phyloP scores from a whole-genome alignment of 2,888 invertebrate species.

The Alentia gelatinosa region DNA sequence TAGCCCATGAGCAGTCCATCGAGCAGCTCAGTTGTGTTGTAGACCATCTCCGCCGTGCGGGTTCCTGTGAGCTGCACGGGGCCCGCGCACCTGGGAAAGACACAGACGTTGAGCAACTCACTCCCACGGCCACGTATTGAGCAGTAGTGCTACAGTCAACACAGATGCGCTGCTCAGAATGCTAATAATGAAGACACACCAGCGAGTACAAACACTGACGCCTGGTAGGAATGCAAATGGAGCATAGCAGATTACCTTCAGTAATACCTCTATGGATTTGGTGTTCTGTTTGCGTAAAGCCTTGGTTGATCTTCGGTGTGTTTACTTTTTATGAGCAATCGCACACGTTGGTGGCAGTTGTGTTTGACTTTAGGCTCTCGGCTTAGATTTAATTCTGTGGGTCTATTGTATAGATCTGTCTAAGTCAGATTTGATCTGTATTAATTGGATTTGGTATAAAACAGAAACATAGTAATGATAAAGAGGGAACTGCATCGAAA shows the following conservation, averaged over 20 bases:
- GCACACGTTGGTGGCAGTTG: no score
- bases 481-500: no score
- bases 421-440: no score
- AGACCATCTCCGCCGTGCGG: constrained; percentile 51
- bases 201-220: neutral
- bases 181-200: neutral
- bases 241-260: neutral
- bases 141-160: neutral
- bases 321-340: no score
- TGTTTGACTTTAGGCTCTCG: no score
- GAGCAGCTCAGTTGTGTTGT: constrained; percentile 87
- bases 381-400: no score
- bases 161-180: neutral
- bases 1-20: constrained; percentile 89
- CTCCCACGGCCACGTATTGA: neutral
- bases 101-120: neutral
- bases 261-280: neutral
- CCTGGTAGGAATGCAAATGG: neutral
- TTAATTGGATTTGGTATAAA: no score
- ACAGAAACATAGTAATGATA: no score
- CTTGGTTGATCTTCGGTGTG: no score
- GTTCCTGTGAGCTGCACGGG: neutral
- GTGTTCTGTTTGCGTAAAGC: no score
- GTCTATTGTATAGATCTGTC: no score
- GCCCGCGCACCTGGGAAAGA: neutral